Conservation (phyloP, 2,888 invertebrate species). For the Congeria kusceri region DNA sequence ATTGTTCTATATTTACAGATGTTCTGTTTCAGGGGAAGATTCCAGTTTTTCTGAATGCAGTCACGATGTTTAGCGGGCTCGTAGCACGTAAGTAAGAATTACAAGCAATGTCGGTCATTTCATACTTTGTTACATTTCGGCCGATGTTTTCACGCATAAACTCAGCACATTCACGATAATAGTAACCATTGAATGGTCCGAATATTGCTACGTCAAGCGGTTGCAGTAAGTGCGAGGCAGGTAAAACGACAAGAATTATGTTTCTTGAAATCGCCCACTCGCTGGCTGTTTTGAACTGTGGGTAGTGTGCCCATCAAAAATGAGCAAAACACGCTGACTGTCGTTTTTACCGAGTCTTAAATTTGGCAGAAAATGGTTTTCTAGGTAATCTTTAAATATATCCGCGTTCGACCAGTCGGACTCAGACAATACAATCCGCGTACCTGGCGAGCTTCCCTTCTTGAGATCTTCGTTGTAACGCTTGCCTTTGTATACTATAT, state of each 20-base stretch:
- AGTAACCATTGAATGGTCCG: slow-evolving; percentile 4
- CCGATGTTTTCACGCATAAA: slow-evolving; percentile 2
- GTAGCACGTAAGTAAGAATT: slow-evolving; percentile 6
- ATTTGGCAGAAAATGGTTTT: slow-evolving; percentile 12
- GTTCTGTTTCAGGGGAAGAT: slow-evolving; percentile 3
- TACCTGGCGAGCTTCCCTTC: slow-evolving; percentile 13
- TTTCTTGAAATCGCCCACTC: not conserved
- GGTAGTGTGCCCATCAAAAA: slow-evolving; percentile 19
- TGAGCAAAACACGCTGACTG: not conserved
- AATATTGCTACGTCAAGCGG: slow-evolving; percentile 12
- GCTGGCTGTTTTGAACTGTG: not conserved
- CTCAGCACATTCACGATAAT: slow-evolving; percentile 8
- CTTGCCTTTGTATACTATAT: slow-evolving; percentile 11
- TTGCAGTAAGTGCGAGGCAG: slow-evolving; percentile 19
- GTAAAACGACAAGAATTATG: slow-evolving; percentile 17
- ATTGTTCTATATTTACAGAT: not conserved
- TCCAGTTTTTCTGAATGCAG: slow-evolving; percentile 7
- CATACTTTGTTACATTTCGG: not conserved
- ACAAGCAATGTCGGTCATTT: slow-evolving; percentile 14
- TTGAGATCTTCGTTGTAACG: not conserved
- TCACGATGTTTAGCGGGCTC: not conserved
- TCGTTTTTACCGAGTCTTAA: not conserved
- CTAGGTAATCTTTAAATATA: slow-evolving; percentile 7
- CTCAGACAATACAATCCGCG: slow-evolving; percentile 14
- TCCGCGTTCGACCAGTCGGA: slow-evolving; percentile 9